A percentile compares a stretch with the other conserved stretches of the same genome.
phyloP scores from a whole-genome alignment of 2,888 invertebrate genomes.

The Hirtodrosophila cameraria region DNA sequence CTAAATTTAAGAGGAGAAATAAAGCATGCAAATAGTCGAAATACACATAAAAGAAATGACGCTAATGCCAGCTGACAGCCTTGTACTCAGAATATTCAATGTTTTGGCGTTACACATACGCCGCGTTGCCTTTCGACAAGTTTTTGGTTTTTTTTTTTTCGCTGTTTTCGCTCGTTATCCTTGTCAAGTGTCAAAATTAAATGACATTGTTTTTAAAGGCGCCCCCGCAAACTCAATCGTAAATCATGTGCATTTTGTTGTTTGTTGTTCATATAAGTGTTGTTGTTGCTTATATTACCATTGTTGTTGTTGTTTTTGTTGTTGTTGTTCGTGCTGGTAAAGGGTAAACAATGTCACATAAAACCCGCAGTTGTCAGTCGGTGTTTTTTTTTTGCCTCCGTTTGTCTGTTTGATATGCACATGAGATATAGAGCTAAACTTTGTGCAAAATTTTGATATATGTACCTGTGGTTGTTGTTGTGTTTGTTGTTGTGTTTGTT shows the following conservation, averaged over 20 bases:
- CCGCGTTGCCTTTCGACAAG: constrained; percentile 28
- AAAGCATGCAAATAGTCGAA: constrained; percentile 2
- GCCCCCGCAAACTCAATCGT: constrained; percentile 54
- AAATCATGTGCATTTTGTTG: constrained; percentile 49
- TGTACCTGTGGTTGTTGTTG: constrained; percentile 35
- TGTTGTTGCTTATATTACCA: constrained; percentile 9
- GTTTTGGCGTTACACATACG: constrained; percentile 53
- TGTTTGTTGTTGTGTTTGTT: constrained; percentile 25
- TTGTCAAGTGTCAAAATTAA: constrained; percentile 56
- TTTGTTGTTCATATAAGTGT: constrained; percentile 11
- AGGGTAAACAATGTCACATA: constrained; percentile 72
- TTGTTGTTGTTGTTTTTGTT: constrained; percentile 13
- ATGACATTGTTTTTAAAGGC: constrained; percentile 59
- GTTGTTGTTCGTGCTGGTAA: constrained; percentile 30
- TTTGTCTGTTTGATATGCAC: constrained; percentile 10
- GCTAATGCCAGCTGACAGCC: constrained; percentile 32
- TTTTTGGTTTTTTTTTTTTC: neutral
- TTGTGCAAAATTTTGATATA: constrained; percentile 40
- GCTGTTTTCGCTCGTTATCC: constrained; percentile 61
- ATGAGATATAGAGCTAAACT: constrained; percentile 20
- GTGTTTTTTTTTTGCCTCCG: constrained; percentile 1
- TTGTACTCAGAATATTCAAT: constrained; percentile 6
- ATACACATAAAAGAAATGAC: constrained; percentile 1
- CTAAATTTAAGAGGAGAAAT: neutral
- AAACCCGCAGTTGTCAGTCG: constrained; percentile 56